phyloP scores from a whole-genome alignment of 2,888 invertebrate genomes.

The Cordilura impudica region DNA sequence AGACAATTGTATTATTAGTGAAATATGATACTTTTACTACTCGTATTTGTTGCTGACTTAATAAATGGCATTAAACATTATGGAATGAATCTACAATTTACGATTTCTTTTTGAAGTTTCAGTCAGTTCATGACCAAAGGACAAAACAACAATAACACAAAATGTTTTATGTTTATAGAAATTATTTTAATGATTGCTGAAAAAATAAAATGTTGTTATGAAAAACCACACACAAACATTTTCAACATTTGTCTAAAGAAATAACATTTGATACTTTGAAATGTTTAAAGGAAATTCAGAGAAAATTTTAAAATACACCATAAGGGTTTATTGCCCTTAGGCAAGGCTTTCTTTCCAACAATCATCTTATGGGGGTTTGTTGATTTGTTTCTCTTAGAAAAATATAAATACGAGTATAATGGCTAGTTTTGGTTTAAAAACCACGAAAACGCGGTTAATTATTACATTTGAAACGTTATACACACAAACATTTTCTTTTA shows the following conservation, averaged over 20 bases:
- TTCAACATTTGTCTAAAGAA: slow-evolving; percentile 4
- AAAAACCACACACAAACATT: slow-evolving; percentile 21
- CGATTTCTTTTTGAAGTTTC: not conserved
- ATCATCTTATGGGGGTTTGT: slow-evolving; percentile 5
- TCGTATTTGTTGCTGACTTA: no score
- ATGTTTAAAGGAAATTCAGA: not conserved
- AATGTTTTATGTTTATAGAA: slow-evolving; percentile 1
- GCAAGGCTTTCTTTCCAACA: slow-evolving; percentile 8
- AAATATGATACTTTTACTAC: slow-evolving; percentile 55
- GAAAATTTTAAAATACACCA: slow-evolving; percentile 17
- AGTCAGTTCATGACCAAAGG: slow-evolving; percentile 22
- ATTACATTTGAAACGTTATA: slow-evolving; percentile 54
- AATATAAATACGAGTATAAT: not conserved
- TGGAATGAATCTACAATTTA: not conserved
- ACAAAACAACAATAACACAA: slow-evolving; percentile 15
- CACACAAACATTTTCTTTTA: slow-evolving; percentile 1
- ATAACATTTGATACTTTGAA: slow-evolving; percentile 41
- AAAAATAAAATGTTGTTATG: slow-evolving; percentile 30
- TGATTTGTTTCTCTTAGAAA: slow-evolving; percentile 5
- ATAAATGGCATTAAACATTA: not conserved
- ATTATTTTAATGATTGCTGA: slow-evolving; percentile 30
- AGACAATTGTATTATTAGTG: slow-evolving; percentile 40
- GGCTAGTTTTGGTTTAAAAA: slow-evolving; percentile 40
- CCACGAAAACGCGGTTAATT: slow-evolving; percentile 57
- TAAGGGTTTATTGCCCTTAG: slow-evolving; percentile 46